These are phyloP conservation scores for Cercopithecus neglectus DNA, from an alignment of 2,797 vertebrate genomes.

Conservation along the genomic window DNA sequence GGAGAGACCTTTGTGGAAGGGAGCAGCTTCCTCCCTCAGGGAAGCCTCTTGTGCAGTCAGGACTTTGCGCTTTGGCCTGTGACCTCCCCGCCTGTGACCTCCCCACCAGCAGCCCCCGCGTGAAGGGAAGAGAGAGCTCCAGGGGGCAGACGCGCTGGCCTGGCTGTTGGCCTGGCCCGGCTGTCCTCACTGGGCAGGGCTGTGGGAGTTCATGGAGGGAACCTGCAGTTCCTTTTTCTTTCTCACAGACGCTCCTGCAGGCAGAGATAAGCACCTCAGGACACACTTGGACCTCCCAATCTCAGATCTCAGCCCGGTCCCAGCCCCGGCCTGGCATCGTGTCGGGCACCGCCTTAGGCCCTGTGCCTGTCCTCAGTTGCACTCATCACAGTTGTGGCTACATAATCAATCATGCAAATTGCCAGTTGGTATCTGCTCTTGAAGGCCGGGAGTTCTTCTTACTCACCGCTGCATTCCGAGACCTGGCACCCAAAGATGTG, in stretches of 20 bases:
- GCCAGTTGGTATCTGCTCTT: accelerated
- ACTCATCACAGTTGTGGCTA: not conserved
- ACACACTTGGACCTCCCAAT: not conserved
- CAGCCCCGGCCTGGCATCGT: not conserved
- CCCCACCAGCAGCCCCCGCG: not conserved
- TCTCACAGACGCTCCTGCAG: not conserved
- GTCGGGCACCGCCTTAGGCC: not conserved
- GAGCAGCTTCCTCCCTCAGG: conserved; percentile 30
- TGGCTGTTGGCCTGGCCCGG: accelerated
- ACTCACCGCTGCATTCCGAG: accelerated
- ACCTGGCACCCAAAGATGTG: accelerated
- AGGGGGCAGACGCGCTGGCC: accelerated
- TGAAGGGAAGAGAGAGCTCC: accelerated
- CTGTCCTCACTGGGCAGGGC: accelerated
- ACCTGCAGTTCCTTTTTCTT: accelerated
- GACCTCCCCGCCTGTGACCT: not conserved
- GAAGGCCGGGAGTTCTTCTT: accelerated
- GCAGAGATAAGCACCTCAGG: not conserved
- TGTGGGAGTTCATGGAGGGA: not conserved
- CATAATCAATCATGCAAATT: not conserved
- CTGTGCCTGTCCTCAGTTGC: too few species aligned
- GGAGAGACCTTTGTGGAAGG: not conserved
- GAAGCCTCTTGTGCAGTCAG: not conserved
- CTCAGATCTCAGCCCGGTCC: not conserved
- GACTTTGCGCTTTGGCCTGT: not conserved